These are phyloP conservation scores for Heliconius ethilla DNA, from an alignment of 2,888 invertebrate species.

Conservation along the genomic window DNA sequence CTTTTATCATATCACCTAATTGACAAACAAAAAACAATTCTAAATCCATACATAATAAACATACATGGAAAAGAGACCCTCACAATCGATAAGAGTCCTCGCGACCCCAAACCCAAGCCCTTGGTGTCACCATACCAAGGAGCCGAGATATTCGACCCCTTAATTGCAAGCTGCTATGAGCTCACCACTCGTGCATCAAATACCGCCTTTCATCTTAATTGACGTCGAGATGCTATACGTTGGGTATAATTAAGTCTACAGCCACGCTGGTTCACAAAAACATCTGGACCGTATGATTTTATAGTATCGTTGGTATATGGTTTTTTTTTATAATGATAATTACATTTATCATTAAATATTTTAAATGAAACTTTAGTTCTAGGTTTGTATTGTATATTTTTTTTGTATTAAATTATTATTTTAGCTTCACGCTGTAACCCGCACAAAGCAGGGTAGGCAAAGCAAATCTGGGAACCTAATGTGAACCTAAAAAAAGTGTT, in stretches of 20 bases:
- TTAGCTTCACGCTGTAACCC: too few relatives aligned
- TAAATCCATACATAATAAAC: neutral
- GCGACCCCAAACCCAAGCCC: conserved; percentile 52
- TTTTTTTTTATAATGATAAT: neutral
- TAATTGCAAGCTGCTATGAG: conserved; percentile 43
- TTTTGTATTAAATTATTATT: too few relatives aligned
- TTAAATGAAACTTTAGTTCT: too few relatives aligned
- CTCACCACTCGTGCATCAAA: conserved; percentile 42
- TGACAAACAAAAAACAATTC: neutral
- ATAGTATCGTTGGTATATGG: neutral
- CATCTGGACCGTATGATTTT: conserved; percentile 14
- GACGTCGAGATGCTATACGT: conserved; percentile 26
- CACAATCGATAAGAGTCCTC: conserved; percentile 54
- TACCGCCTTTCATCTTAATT: conserved; percentile 40
- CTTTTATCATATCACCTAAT: too few relatives aligned
- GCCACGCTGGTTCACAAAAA: conserved; percentile 38
- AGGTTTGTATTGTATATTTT: too few relatives aligned
- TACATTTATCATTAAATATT: neutral
- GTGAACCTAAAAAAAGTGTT: too few relatives aligned
- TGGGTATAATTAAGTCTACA: conserved; percentile 20
- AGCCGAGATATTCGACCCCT: conserved; percentile 44
- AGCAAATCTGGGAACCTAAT: too few relatives aligned
- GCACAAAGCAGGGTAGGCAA: too few relatives aligned
- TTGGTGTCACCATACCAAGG: conserved; percentile 56
- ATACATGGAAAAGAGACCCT: neutral